Conservation (phyloP, 2,888 invertebrate genomes). For the Aporophyla lueneburgensis region DNA sequence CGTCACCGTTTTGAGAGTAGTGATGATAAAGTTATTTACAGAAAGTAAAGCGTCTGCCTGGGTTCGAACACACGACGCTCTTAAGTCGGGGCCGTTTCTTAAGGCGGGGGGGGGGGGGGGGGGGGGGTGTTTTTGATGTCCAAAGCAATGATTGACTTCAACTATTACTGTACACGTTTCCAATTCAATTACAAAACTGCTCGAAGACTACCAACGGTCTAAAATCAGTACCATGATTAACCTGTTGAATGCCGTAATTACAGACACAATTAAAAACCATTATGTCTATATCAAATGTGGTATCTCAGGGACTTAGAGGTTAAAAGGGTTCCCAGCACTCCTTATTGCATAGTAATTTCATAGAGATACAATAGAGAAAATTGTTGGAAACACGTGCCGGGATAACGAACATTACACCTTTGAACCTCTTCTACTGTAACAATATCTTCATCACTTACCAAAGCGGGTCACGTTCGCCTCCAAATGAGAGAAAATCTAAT, state of each 20-base stretch:
- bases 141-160: neutral
- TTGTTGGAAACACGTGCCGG: conserved; percentile 81
- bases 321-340: conserved; percentile 22
- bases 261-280: no score
- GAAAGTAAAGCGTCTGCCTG: no score
- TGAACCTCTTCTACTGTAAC: conserved; percentile 77
- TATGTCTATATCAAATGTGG: no score
- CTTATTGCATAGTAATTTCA: conserved; percentile 68
- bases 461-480: conserved; percentile 82
- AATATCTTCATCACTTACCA: conserved; percentile 81
- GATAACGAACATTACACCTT: conserved; percentile 82
- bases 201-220: no score
- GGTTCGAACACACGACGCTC: no score
- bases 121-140: no score
- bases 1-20: no score
- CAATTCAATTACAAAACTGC: neutral
- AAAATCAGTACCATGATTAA: conserved; percentile 6
- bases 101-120: no score
- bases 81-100: no score
- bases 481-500: conserved; percentile 87
- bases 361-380: conserved; percentile 74
- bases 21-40: no score
- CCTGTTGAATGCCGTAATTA: no score
- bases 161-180: neutral
- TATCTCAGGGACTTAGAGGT: no score